These are phyloP conservation scores for Aphelocoma californica DNA, from an alignment of 2,797 vertebrate genomes.

Conservation along the genomic window DNA sequence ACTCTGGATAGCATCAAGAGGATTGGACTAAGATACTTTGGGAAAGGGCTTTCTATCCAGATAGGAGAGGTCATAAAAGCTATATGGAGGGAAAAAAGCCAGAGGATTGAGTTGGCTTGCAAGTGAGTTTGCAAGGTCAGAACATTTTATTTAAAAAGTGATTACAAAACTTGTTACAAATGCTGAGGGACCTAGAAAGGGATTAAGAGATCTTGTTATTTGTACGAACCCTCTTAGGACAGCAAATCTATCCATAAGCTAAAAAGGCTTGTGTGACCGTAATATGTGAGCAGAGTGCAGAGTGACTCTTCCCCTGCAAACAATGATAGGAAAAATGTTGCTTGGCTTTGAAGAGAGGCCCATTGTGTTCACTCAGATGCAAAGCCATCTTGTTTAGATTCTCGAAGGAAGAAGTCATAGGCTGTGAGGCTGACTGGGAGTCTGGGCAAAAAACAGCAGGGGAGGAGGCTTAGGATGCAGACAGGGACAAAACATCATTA, in stretches of 20 bases:
- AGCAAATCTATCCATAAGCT: background rate
- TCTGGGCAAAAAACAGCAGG: background rate
- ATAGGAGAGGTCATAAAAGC: conserved; percentile 63
- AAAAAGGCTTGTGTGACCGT: background rate
- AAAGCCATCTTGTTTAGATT: conserved; percentile 60
- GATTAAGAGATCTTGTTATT: conserved; percentile 46
- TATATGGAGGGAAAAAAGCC: conserved; percentile 48
- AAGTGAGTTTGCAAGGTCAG: conserved; percentile 51
- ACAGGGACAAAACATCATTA: background rate
- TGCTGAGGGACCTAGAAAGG: conserved; percentile 30
- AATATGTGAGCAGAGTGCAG: conserved; percentile 31
- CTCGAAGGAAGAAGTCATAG: conserved; percentile 1
- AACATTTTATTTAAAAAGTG: conserved; percentile 46
- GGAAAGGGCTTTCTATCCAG: conserved; percentile 47
- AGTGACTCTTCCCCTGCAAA: conserved; percentile 56
- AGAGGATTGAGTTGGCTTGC: conserved; percentile 46
- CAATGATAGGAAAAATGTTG: conserved; percentile 62
- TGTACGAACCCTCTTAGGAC: background rate
- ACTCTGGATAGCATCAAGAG: conserved; percentile 58
- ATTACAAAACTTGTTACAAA: conserved; percentile 54
- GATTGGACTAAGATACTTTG: conserved; percentile 35
- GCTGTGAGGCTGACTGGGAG: background rate
- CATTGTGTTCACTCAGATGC: conserved; percentile 54
- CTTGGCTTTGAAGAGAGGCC: conserved; percentile 54
- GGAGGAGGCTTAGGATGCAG: background rate